These are phyloP conservation scores for Nomia melanderi DNA, from an alignment of 1,140 invertebrate species.

Conservation along the genomic window DNA sequence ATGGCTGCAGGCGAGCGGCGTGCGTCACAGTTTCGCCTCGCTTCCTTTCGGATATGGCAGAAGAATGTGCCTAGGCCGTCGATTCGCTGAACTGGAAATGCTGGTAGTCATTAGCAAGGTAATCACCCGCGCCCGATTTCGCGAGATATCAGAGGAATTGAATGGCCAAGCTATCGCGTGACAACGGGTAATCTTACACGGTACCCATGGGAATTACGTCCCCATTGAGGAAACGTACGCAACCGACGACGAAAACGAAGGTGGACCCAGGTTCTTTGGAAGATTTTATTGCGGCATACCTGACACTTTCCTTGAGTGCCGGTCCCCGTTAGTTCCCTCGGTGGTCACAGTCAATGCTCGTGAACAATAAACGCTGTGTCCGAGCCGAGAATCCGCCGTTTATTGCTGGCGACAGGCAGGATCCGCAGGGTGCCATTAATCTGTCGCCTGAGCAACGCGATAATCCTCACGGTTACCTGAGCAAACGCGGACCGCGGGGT, in stretches of 20 bases:
- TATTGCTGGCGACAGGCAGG: background rate
- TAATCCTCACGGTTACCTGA: background rate
- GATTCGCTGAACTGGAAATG: conserved; percentile 91
- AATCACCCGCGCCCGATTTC: conserved; percentile 46
- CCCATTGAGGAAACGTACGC: too few species aligned
- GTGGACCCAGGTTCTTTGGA: background rate
- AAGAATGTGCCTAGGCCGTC: conserved; percentile 89
- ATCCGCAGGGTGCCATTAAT: background rate
- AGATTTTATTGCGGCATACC: background rate
- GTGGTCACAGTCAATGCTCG: conserved; percentile 16
- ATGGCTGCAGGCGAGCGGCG: conserved; percentile 83
- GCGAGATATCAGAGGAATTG: too few species aligned
- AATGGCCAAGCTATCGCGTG: too few species aligned
- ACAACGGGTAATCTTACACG: too few species aligned
- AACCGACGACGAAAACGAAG: too few species aligned
- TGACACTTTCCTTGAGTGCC: background rate
- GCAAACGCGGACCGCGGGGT: too few species aligned
- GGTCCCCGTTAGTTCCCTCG: conserved; percentile 4
- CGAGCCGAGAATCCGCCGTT: background rate
- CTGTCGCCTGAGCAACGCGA: too few species aligned
- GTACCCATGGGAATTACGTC: too few species aligned
- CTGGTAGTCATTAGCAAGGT: conserved; percentile 88
- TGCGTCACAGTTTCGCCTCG: conserved; percentile 86
- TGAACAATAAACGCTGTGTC: conserved; percentile 17
- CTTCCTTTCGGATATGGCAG: conserved; percentile 92